A percentile compares a stretch with the other conserved stretches of the same genome.
These are phyloP conservation scores for Neodon shergylaensis DNA, from an alignment of 2,113 vertebrate species.

Conservation along the genomic window DNA sequence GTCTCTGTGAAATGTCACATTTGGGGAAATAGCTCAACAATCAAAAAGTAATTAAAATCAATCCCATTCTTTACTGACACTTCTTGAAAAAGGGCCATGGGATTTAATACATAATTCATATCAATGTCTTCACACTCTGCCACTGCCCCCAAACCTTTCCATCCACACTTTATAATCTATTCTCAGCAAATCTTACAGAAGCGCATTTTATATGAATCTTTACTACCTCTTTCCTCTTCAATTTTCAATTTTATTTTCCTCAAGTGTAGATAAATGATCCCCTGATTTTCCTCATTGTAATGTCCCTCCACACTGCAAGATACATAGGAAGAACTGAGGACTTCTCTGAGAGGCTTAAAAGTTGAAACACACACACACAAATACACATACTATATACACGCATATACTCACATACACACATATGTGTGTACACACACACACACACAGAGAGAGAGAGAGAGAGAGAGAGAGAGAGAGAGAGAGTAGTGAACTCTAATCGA, in stretches of 20 bases:
- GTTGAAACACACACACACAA: not conserved
- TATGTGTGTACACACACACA: too few relatives aligned
- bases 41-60: slow-evolving; percentile 72
- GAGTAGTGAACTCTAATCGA: not conserved
- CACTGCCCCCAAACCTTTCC: not conserved
- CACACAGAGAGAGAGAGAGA: not conserved
- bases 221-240: not conserved
- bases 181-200: not conserved
- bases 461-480: not conserved
- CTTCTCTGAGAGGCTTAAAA: not conserved
- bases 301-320: not conserved
- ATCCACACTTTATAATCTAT: not conserved
- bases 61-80: slow-evolving; percentile 47
- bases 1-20: slow-evolving; percentile 37
- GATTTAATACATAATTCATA: slow-evolving; percentile 67
- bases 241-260: slow-evolving; percentile 18
- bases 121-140: slow-evolving; percentile 28
- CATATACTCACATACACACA: not conserved
- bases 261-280: not conserved
- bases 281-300: not conserved
- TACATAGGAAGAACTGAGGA: not conserved
- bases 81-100: slow-evolving; percentile 61
- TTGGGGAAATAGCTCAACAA: slow-evolving; percentile 52
- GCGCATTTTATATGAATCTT: not conserved
- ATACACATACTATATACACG: not conserved